Evolutionary conservation across 2,888 invertebrate species (phyloP).

Genomic region (Lysandra coridon): DNA sequence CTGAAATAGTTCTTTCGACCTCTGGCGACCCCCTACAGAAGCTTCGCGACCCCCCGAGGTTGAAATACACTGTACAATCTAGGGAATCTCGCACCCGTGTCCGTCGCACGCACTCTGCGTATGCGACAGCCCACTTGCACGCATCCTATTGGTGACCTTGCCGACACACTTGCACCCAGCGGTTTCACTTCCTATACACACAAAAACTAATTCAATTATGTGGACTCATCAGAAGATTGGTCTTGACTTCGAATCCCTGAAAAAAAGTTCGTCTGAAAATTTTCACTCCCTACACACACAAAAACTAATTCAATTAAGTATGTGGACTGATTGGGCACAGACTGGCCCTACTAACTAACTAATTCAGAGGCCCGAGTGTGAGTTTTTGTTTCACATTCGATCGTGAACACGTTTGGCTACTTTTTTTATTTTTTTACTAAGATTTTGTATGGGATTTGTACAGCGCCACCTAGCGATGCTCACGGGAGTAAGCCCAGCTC

Average conservation of each 20-base stretch:
- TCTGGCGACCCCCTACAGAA: too few species aligned
- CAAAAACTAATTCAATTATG: conserved; percentile 34
- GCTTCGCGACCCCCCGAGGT: too few species aligned
- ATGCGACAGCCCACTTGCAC: conserved; percentile 65
- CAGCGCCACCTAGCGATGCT: too few species aligned
- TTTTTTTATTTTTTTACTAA: too few species aligned
- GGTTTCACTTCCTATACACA: conserved; percentile 69
- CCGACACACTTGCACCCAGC: conserved; percentile 67
- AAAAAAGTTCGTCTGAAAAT: background rate
- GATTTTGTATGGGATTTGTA: too few species aligned
- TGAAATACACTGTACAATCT: too few species aligned
- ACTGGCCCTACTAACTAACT: too few species aligned
- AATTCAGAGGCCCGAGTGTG: too few species aligned
- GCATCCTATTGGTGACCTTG: conserved; percentile 77
- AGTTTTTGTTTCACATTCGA: too few species aligned
- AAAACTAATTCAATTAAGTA: conserved; percentile 29
- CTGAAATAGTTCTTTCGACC: too few species aligned
- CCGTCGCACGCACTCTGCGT: conserved; percentile 40
- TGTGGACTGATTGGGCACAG: background rate
- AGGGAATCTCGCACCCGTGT: conserved; percentile 40
- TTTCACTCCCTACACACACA: conserved; percentile 61
- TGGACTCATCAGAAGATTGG: background rate
- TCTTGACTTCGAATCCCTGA: background rate
- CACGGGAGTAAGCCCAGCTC: too few species aligned
- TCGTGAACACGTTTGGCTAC: too few species aligned